Base-by-base conservation (phyloP, 2,113 vertebrate species). In the Mellivora capensis region DNA sequence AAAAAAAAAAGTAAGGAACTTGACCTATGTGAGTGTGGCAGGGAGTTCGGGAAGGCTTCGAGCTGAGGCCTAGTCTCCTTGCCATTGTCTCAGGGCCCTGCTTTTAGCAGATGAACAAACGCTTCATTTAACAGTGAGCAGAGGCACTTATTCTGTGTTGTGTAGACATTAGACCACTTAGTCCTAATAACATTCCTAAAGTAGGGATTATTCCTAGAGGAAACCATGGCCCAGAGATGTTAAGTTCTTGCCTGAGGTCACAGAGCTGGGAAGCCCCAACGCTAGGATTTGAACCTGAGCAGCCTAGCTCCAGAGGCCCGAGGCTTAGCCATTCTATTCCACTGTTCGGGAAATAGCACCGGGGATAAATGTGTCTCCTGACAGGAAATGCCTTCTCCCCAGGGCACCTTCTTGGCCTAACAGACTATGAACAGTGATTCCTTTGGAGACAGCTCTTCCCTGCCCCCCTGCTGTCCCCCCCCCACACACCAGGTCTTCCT, bases 171-270 rank as follows among this genome's bases (percentile, higher is more conserved):
- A 87, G 64, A 27, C 79, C 39, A 52, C 29, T 87, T 59, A 17
- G 13, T 64, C 31, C 31, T 62, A 42, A 34, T 39, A 61, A 54
- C 0, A 25, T 72, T 76, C 83, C 34, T 57, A 8, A 25, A 67
- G 31, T 17, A 71, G 20, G 27, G 72, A 71, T 61, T 20, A 61
- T 61, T 81, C 59, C 90, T 52, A 79, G 89, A 91, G 83, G 83
- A 97, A 94, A 92, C 34, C 25, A 44, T 80, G 86, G 85, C 64
- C 72, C 69, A 49, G 90, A 95, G 42, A 77, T 74, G 34, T 54
- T 54, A 59, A 67, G 17, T 64, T 44, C 27, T 59, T 79, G 79
- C 44, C 62, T 37, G 39, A 61, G 29, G 77, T 89, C 54, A 74
- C 21, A 81, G 31, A 88, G 52, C 37, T 42, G 37, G 72, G 42